Conservation (phyloP, 1,140 invertebrate species). For the Drosophila subobscura region DNA sequence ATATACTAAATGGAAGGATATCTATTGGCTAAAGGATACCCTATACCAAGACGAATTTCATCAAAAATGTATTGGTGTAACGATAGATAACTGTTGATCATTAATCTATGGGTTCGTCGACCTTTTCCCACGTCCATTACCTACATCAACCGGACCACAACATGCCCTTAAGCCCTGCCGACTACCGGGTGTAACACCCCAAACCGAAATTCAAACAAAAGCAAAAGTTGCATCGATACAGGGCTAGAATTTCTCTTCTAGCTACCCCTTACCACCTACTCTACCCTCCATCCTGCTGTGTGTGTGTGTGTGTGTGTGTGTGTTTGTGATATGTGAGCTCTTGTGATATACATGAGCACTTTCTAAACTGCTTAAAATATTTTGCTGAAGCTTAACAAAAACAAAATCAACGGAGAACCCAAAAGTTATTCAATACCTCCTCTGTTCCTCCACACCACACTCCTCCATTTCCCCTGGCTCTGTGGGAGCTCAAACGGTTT, state of each 20-base stretch:
- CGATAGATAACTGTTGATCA: not conserved
- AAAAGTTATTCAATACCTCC: constrained; percentile 54
- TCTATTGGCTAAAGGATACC: too few relatives aligned
- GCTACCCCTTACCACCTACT: not conserved
- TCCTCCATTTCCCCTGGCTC: not conserved
- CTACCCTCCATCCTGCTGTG: too few relatives aligned
- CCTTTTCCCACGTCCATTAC: too few relatives aligned
- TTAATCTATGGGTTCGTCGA: too few relatives aligned
- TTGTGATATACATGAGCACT: constrained; percentile 55
- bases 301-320: not conserved
- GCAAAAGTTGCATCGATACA: constrained; percentile 41
- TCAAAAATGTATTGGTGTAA: not conserved
- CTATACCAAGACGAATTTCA: not conserved
- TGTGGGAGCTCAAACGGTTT: constrained; percentile 52
- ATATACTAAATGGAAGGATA: not conserved
- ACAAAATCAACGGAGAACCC: constrained; percentile 61
- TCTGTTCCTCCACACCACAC: not conserved
- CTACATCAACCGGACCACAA: too few relatives aligned
- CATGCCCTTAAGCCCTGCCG: too few relatives aligned
- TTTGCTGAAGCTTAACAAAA: constrained; percentile 72
- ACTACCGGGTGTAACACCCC: too few relatives aligned
- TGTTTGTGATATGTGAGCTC: constrained; percentile 61
- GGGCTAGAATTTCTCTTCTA: not conserved
- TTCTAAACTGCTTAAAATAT: constrained; percentile 80
- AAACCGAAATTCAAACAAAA: constrained; percentile 32